Evolutionary conservation across 1,140 invertebrate genomes (phyloP), one percentile per base, ranked within the genome.

Genomic region (Tetramorium alpestre): DNA sequence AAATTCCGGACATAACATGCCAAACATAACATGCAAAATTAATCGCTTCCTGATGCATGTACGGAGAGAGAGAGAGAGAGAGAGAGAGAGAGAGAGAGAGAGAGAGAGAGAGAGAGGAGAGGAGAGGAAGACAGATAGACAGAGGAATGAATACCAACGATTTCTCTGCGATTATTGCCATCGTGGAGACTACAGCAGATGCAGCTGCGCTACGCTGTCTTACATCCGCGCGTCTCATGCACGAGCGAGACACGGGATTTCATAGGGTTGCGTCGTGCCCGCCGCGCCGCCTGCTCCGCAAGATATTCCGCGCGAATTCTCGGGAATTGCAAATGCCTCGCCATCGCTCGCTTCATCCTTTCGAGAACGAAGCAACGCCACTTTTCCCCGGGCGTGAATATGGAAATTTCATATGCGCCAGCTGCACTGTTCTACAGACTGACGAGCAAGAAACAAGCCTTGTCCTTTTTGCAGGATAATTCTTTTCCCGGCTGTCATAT

Each of bases 241-340:
- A 88, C 72, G 85, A 89, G 47, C 86, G 77, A 67, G 76, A 78
- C 54, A 60, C 54, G 69, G 90, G 89, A 93, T 92, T 92, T 90
- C 80, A 92, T 89, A 75, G 87, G 91, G 87, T 91, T 90, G 77
- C 58, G n/a, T 77, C 64, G 51, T 33, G 25, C 44, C 54, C 80
- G 58, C 51, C 87, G 85, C 80, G 58, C 51, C 87, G 85, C 62
- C 22, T 75, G 25, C 44, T 60, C 51, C 60, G 44, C 65, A 56
- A 67, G 90, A 91, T 94, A 93, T 92, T 90, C 87, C 82, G 51
- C 77, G 86, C 62, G 77, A 91, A 89, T 91, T 86, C 72, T 89
- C 91, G 88, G 91, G 92, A 94, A 94, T 94, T 94, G 93, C 93
- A 94, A 94, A 94, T 94, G 92, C 92, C 92, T 91, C 91, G 82